These are phyloP conservation scores for Macrosiphum euphorbiae DNA, from an alignment of 2,888 invertebrate genomes.

Conservation along the genomic window DNA sequence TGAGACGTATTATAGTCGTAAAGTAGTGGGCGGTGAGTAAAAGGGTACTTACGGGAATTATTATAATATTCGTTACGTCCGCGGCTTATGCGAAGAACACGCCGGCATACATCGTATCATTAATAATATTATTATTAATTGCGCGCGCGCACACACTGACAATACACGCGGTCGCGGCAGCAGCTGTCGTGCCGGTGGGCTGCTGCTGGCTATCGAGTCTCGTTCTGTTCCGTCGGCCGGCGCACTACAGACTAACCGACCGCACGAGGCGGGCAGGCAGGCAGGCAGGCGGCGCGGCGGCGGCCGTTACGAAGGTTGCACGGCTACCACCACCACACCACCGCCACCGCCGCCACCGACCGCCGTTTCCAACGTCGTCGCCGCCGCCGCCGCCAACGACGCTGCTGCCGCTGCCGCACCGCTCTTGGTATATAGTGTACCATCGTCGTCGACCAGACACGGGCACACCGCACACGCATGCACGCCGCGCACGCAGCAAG, in stretches of 20 bases:
- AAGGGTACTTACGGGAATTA: neutral
- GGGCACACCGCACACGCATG: neutral
- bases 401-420: neutral
- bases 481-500: neutral
- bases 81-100: neutral
- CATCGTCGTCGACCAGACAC: constrained; percentile 53
- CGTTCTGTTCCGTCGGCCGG: constrained; percentile 53
- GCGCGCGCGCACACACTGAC: neutral
- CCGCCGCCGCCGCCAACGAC: constrained; percentile 15
- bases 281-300: constrained; percentile 35
- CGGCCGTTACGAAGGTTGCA: constrained; percentile 58
- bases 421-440: constrained; percentile 40
- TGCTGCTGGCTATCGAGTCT: constrained; percentile 4
- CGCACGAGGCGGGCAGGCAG: constrained; percentile 44
- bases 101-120: neutral
- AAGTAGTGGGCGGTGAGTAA: neutral
- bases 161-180: constrained; percentile 30
- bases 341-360: neutral
- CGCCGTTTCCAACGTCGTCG: neutral
- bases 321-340: neutral
- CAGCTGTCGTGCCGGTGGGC: constrained; percentile 24
- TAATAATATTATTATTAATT: neutral
- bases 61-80: neutral
- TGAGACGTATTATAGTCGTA: neutral
- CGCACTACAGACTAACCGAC: constrained; percentile 60